Evolutionary conservation across 2,113 vertebrate genomes (phyloP), one percentile per base, ranked within the genome.

Genomic region (Alethe castanea): DNA sequence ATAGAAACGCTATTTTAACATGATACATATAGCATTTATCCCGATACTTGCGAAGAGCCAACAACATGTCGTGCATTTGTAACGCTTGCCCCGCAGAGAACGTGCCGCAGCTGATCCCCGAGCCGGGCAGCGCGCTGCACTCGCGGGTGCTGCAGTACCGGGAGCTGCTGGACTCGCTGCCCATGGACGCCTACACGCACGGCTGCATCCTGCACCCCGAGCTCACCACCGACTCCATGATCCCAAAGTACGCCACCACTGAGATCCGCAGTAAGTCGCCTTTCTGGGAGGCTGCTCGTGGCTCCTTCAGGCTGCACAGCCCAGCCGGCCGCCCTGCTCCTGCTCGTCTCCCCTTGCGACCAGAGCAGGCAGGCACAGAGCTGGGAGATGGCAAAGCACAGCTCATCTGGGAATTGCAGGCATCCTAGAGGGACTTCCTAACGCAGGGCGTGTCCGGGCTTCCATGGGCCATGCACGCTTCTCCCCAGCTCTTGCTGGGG

Each of bases 151-250:
- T 99, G 97, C 99, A 99, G 97, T 99, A 99, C 97, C 98, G 99
- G 23, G 98, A 99, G 94, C 98, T 99, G 40, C 98, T 99, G 97
- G 99, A 99, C 44, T 98, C 98, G 0, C 98, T 99, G 61, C 99
- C 99, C 93, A 99, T 99, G 99, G 99, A 99, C 5, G 99, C 99
- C 85, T 99, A 99, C 98, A 99, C 99, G 0, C 99, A 99, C 11
- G 99, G 99, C 97, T 99, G 99, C 97, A 99, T 99, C 98, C 99
- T 99, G 91, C 99, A 99, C 89, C 99, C 99, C 1, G 99, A 99
- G 97, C 99, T 99, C 98, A 99, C 99, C 97, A 98, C 98, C 0
- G 99, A 99, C 98, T 99, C 99, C 97, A 99, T 99, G 99, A 99
- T 99, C 98, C 99, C 99, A 98, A 99, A 99, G 98, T 99, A 99